Percentiles rank a stretch among this genome's conserved stretches.
phyloP scores from a whole-genome alignment of 2,113 vertebrate genomes.

The Scartelaos histophorus region DNA sequence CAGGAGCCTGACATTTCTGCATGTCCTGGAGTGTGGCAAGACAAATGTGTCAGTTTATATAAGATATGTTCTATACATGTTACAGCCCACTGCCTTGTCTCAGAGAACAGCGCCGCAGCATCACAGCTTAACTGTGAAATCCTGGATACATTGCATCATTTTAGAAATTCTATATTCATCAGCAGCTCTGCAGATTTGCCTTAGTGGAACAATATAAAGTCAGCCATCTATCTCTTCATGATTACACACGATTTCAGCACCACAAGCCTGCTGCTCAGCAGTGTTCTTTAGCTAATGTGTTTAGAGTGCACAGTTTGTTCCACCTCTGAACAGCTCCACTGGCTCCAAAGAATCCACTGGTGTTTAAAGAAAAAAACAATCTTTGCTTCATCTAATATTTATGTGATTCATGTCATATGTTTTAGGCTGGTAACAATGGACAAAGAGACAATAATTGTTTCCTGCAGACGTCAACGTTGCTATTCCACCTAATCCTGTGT shows the following conservation, averaged over 20 bases:
- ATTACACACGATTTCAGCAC: conserved; percentile 61
- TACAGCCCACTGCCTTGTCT: conserved; percentile 27
- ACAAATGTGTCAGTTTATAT: conserved; percentile 6
- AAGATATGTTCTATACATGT: conserved; percentile 11
- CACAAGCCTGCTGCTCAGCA: conserved; percentile 38
- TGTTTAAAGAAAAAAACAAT: conserved; percentile 56
- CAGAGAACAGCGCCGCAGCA: conserved; percentile 31
- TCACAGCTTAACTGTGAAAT: conserved; percentile 41
- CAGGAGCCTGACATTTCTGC: conserved; percentile 9
- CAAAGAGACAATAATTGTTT: conserved; percentile 78
- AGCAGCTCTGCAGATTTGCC: conserved; percentile 48
- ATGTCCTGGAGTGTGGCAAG: neutral
- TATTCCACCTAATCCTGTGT: conserved; percentile 47
- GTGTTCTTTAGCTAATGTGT: conserved; percentile 55
- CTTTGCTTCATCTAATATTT: conserved; percentile 42
- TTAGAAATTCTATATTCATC: conserved; percentile 33
- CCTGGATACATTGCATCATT: conserved; percentile 48
- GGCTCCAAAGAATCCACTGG: conserved; percentile 51
- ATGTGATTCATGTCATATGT: conserved; percentile 58
- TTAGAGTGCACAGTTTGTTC: conserved; percentile 64
- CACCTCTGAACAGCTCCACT: conserved; percentile 53
- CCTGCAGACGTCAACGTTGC: conserved; percentile 67
- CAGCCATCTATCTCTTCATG: conserved; percentile 53
- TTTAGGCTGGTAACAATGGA: conserved; percentile 77
- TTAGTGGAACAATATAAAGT: conserved; percentile 59